Conservation (phyloP, 1,140 invertebrate species). For the Tetranychus urticae region DNA sequence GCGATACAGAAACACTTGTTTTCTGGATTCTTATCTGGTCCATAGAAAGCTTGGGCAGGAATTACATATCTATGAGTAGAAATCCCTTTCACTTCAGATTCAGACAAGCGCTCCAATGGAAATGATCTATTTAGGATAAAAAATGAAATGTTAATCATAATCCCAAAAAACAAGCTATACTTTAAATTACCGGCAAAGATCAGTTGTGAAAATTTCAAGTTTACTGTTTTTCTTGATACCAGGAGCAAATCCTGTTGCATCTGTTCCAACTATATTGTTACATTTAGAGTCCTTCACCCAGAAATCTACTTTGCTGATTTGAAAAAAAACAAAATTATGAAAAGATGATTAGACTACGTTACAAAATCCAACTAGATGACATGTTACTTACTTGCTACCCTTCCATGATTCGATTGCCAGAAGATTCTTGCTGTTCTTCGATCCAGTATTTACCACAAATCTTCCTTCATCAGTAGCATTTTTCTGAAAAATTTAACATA, state of each 20-base stretch:
- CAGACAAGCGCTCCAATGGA: slow-evolving; percentile 11
- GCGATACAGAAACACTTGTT: slow-evolving; percentile 13
- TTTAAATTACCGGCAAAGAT: slow-evolving; percentile 13
- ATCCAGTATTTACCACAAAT: neutral
- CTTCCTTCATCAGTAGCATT: neutral
- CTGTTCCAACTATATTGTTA: slow-evolving; percentile 17
- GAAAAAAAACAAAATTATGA: too few species aligned
- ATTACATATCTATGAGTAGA: slow-evolving; percentile 12
- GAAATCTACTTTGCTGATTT: neutral
- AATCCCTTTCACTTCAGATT: slow-evolving; percentile 14
- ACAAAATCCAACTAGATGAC: too few species aligned
- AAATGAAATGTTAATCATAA: neutral
- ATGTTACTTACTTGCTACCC: neutral
- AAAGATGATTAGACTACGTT: too few species aligned
- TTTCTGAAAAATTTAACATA: neutral
- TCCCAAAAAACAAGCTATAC: neutral
- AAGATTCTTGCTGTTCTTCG: neutral
- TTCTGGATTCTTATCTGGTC: slow-evolving; percentile 1
- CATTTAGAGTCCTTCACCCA: slow-evolving; percentile 7
- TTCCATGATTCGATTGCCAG: neutral
- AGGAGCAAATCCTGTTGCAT: slow-evolving; percentile 16
- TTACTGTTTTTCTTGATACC: slow-evolving; percentile 14
- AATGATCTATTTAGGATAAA: slow-evolving; percentile 9
- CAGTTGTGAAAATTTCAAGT: slow-evolving; percentile 15
- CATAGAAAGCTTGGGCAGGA: slow-evolving; percentile 8